phyloP scores from a whole-genome alignment of 1,140 invertebrate genomes.

The Diprion similis region DNA sequence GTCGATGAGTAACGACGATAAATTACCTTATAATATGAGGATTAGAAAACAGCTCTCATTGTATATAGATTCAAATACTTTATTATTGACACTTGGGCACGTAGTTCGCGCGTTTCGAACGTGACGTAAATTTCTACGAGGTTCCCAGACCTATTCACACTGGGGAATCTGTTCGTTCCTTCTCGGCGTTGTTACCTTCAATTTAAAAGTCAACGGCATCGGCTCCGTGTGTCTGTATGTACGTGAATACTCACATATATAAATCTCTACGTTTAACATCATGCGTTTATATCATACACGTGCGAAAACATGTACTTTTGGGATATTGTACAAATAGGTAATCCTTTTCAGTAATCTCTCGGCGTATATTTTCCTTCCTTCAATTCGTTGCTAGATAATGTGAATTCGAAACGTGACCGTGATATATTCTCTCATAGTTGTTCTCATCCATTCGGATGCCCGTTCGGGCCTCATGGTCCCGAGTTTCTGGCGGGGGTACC shows the following conservation, averaged over 20 bases:
- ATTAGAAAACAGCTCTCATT: slow-evolving; percentile 6
- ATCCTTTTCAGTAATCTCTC: background rate
- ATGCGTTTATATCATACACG: background rate
- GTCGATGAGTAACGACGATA: background rate
- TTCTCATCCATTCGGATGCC: background rate
- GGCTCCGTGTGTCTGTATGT: background rate
- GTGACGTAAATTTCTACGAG: slow-evolving; percentile 6
- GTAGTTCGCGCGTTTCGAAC: slow-evolving; percentile 9
- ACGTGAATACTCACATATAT: background rate
- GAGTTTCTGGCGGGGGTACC: background rate
- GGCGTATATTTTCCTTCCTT: background rate
- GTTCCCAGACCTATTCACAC: slow-evolving; percentile 11
- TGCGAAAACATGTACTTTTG: background rate
- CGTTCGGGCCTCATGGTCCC: background rate
- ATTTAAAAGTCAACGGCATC: background rate
- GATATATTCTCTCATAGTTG: background rate
- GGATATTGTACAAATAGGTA: background rate
- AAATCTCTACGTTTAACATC: no score
- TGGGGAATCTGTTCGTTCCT: background rate
- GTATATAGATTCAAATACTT: background rate
- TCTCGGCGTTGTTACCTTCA: background rate
- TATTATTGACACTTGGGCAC: background rate
- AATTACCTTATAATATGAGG: background rate
- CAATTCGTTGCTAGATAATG: background rate
- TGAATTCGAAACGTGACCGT: background rate